Evolutionary conservation across 1,140 invertebrate species (phyloP), one percentile per base, ranked within the genome.

Genomic region (Aplysia californica): DNA sequence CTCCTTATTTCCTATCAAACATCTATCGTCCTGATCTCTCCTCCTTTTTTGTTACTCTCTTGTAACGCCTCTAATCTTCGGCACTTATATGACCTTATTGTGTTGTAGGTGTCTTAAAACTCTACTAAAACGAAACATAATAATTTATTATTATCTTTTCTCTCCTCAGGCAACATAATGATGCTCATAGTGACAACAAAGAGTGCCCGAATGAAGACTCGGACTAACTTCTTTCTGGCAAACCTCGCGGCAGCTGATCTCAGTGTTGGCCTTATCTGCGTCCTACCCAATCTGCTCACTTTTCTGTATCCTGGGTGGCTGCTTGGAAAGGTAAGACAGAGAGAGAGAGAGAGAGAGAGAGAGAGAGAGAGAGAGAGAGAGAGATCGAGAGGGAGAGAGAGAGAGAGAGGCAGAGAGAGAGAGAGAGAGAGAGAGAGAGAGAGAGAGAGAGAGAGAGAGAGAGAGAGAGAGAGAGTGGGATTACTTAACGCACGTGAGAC

Each of bases 171-270:
- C n/a, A 89, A 89, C 74, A 36, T 84, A 3, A 76, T 88, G 55
- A 87, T 90, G n/a, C 77, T 90, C 20, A 85, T 87, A 61, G 87
- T 89, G 15, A 86, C 89, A 18, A 66, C 86, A 6, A 75, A 80
- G 36, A 88, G 85, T 75, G 77, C 78, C 20, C 79, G 84, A 44
- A 83, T 90, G 77, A 75, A 87, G 35, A 88, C 85, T 21, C 81
- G 86, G 71, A 89, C 88, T 3, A 89, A 89, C 74, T 87, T 87
- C 70, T 88, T 89, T 71, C 81, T 90, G 41, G 85, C 86, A 33
- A 89, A 90, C 76, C 78, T 90, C 31, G 86, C 87, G 1, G 80
- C 87, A 10, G 87, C 89, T 0, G 88, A 90, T 65, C 82, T 89
- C 21, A 83, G 80, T 72, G 85, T 88, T 0, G 86, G 86, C 5